Percentiles rank a stretch among this genome's conserved stretches.
Conservation (phyloP, 2,113 vertebrate species). For the Paramormyrops kingsleyae region DNA sequence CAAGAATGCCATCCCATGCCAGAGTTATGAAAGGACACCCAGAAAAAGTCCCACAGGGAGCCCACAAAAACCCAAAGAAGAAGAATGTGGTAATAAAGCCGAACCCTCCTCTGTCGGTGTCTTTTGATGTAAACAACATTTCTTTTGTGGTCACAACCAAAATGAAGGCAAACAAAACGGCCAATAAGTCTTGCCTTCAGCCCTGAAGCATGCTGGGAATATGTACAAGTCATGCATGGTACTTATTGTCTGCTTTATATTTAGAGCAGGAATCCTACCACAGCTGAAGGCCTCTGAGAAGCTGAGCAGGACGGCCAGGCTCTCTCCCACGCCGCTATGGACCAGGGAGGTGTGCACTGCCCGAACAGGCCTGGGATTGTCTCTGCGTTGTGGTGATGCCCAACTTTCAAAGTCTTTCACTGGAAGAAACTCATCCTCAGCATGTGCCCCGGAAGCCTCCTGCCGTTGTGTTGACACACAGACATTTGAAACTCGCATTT, state of each 20-base stretch:
- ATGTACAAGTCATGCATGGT: conserved; percentile 37
- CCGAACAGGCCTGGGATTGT: not conserved
- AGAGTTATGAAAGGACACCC: conserved; percentile 36
- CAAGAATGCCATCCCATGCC: not conserved
- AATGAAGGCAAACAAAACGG: conserved; percentile 38
- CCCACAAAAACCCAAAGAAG: conserved; percentile 7
- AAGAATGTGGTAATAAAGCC: conserved; percentile 31
- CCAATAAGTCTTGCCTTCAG: conserved; percentile 29
- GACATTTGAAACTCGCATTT: conserved; percentile 49
- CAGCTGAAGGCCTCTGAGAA: conserved; percentile 10
- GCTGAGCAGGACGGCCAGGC: not conserved
- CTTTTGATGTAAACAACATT: conserved; percentile 42
- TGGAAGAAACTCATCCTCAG: not conserved
- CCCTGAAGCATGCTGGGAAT: conserved; percentile 31
- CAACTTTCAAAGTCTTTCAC: not conserved
- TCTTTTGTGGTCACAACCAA: conserved; percentile 27
- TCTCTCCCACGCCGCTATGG: not conserved
- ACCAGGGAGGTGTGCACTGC: not conserved
- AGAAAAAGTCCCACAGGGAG: conserved; percentile 14
- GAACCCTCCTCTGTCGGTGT: conserved; percentile 23
- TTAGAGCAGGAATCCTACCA: conserved; percentile 22
- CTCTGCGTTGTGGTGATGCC: not conserved
- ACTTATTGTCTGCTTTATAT: conserved; percentile 36
- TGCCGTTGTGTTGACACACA: not conserved
- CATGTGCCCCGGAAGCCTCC: not conserved